Conservation (phyloP, 2,888 invertebrate species). For the Leucophenga montana region DNA sequence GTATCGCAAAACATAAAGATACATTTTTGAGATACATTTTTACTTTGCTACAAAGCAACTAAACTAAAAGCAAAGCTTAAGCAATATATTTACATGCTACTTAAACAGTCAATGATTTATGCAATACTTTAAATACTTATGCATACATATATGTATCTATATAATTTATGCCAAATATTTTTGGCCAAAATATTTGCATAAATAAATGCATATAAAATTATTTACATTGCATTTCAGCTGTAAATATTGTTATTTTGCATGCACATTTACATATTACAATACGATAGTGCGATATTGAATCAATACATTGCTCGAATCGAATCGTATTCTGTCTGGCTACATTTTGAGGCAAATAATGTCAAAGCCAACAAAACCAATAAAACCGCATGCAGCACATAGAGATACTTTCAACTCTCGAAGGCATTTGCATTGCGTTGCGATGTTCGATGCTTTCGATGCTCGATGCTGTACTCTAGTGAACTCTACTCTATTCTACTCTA, state of each 20-base stretch:
- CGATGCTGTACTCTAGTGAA: too few relatives aligned
- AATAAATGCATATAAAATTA: constrained; percentile 7
- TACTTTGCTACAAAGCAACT: too few relatives aligned
- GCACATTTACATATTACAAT: neutral
- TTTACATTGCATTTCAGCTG: constrained; percentile 4
- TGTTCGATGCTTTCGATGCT: too few relatives aligned
- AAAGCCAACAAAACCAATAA: constrained; percentile 23
- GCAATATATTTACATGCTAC: too few relatives aligned
- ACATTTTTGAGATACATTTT: too few relatives aligned
- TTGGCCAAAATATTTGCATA: neutral
- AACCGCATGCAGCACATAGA: neutral
- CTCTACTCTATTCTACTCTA: neutral
- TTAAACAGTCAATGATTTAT: too few relatives aligned
- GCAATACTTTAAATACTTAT: neutral
- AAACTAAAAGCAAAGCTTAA: neutral
- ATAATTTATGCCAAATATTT: constrained; percentile 1
- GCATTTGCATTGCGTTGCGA: constrained; percentile 5
- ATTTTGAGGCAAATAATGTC: neutral
- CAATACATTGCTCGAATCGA: neutral
- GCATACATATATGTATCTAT: neutral
- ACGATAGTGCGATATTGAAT: neutral
- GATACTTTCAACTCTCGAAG: constrained; percentile 22
- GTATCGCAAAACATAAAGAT: neutral
- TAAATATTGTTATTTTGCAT: neutral
- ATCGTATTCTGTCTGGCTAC: neutral